Evolutionary conservation across 1,140 invertebrate species (phyloP), one percentile per base, ranked within the genome.

Genomic region (Eriosoma lanigerum): DNA sequence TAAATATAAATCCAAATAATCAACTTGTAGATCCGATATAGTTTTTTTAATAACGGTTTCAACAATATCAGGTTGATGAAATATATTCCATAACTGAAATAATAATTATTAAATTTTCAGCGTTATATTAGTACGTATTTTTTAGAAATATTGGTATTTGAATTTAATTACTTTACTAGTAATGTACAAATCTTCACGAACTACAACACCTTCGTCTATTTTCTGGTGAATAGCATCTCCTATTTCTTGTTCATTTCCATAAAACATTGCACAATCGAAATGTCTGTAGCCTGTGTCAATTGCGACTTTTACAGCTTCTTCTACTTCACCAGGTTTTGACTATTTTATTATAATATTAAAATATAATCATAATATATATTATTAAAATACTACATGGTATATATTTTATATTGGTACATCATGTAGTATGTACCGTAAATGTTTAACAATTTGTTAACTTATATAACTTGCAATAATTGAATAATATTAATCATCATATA

Each of bases 211-310:
- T 82, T 93, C 89, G 0, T 86, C 85, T 60, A 97, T 89, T 84
- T 92, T 91, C 19, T 90, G 89, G 29, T 89, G 88, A 4, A 97
- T 87, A 0, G 90, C 94, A 80, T 86, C 86, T 1, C 95, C 95
- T 29, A 97, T 90, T 87, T 95, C 93, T 50, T 89, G 87, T 85
- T 97, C 95, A 86, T 96, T 97, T 62, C 87, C 84, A 83, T 92
- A 92, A 6, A 90, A 84, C 56, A 87, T 86, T 15, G 92, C 92
- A 38, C 90, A 90, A 84, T 93, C 92, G 75, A 93, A 89, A 82
- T 90, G 89, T 9, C 91, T 87, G 83, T 93, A 93, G 2, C 92
- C 92, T 24, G 88, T 83, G 68, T 92, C 89, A 75, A 93, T 89
- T 0, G 89, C 92, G 82, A 88, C 87, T 83, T 90, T 90, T 0